Percentiles rank a stretch among this genome's conserved stretches.
Evolutionary conservation across 2,797 vertebrate species (phyloP).

Genomic region (Poecilia picta): DNA sequence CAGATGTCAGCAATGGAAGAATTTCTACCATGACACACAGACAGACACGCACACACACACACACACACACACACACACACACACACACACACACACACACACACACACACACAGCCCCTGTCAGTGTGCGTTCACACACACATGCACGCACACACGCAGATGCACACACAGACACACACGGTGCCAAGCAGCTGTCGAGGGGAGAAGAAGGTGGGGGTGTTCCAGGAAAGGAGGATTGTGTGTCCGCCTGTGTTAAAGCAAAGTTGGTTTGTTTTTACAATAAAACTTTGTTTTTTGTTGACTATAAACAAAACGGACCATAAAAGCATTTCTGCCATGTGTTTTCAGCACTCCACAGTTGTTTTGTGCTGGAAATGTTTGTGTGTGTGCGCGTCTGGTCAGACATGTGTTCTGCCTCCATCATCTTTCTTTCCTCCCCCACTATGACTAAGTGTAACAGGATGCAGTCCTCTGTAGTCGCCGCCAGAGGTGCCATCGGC

Average conservation of each 20-base stretch:
- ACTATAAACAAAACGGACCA: conserved; percentile 38
- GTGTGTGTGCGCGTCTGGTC: conserved; percentile 17
- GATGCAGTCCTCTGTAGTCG: conserved; percentile 33
- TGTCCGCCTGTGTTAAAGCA: conserved; percentile 20
- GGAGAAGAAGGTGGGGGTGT: conserved; percentile 44
- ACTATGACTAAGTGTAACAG: conserved; percentile 63
- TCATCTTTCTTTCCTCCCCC: conserved; percentile 65
- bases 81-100: conserved; percentile 21
- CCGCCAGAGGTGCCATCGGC: conserved; percentile 71
- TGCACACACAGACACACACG: conserved; percentile 29
- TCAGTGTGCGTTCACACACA: conserved; percentile 22
- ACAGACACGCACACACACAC: conserved; percentile 13
- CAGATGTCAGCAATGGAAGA: conserved; percentile 65
- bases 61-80: conserved; percentile 31
- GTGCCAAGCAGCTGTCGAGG: conserved; percentile 75
- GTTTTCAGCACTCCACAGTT: conserved; percentile 33
- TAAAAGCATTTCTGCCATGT: conserved; percentile 51
- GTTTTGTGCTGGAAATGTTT: conserved; percentile 19
- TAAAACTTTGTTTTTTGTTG: conserved; percentile 28
- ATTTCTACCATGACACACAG: conserved; percentile 45
- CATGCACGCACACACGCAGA: background rate
- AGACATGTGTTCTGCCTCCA: conserved; percentile 46
- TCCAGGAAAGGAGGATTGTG: conserved; percentile 43
- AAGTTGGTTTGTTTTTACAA: conserved; percentile 47
- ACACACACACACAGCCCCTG: conserved; percentile 21